A percentile compares a stretch with the other conserved stretches of the same genome.
phyloP scores from a whole-genome alignment of 2,888 invertebrate genomes.

The Timema podura region DNA sequence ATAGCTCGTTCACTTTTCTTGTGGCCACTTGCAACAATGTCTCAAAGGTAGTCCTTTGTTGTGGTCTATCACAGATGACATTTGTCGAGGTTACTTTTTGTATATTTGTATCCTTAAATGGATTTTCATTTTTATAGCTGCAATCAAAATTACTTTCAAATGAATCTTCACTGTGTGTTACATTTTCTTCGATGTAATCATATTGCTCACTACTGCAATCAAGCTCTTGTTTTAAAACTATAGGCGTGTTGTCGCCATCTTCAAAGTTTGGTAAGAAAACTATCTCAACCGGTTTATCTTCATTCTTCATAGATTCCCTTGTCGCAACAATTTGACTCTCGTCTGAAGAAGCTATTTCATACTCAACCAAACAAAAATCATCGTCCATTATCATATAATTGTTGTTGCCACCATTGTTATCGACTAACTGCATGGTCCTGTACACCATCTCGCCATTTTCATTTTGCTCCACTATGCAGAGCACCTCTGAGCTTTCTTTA shows the following conservation, averaged over 20 bases:
- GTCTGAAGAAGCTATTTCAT: constrained; percentile 1
- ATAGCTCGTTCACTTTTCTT: not conserved
- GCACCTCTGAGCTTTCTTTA: not conserved
- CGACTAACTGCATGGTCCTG: not conserved
- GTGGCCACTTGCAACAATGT: constrained; percentile 6
- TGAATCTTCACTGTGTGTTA: not conserved
- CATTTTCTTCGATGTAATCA: not conserved
- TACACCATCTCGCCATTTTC: constrained; percentile 10
- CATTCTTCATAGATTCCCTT: not conserved
- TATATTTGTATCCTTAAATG: not conserved
- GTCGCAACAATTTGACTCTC: not conserved
- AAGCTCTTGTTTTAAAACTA: not conserved
- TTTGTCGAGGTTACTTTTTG: not conserved
- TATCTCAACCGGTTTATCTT: not conserved
- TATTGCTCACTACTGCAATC: not conserved
- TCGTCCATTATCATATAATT: constrained; percentile 7
- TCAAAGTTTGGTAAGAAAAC: not conserved
- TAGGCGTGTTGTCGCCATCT: not conserved
- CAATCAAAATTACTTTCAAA: too few species aligned
- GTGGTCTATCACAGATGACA: too few species aligned
- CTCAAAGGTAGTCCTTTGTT: not conserved
- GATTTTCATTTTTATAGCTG: too few species aligned
- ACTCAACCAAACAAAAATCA: constrained; percentile 7
- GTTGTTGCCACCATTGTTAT: not conserved
- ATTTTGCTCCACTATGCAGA: constrained; percentile 3